Percentiles rank a stretch among this genome's conserved stretches.
Evolutionary conservation across 1,140 invertebrate species (phyloP).

Genomic region (Meloidogyne hapla): DNA sequence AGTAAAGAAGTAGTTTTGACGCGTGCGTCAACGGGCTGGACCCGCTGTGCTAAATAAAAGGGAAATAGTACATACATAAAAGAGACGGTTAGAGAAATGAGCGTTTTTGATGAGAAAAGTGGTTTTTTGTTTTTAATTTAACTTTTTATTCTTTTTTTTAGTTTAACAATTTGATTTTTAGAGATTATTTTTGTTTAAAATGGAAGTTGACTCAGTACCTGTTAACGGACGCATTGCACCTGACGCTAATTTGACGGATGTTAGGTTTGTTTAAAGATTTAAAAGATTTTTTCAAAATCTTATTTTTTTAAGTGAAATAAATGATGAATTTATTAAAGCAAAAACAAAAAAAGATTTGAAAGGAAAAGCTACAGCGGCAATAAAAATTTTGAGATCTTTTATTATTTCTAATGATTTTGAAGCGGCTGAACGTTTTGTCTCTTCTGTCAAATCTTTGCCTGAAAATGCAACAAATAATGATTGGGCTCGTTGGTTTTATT

Average conservation of each 20-base stretch:
- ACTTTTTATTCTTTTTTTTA: no score
- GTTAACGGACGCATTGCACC: background rate
- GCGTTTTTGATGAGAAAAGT: background rate
- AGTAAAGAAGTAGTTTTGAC: no score
- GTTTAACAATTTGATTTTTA: background rate
- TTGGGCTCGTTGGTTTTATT: slow-evolving; percentile 94
- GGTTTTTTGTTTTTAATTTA: no score
- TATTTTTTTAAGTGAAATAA: slow-evolving; percentile 5
- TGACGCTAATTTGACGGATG: background rate
- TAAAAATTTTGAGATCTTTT: slow-evolving; percentile 15
- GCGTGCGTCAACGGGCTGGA: no score
- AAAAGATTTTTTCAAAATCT: background rate
- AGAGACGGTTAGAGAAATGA: background rate
- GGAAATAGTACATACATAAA: background rate
- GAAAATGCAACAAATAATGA: slow-evolving; percentile 95
- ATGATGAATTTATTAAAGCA: slow-evolving; percentile 13
- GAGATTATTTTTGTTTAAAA: background rate
- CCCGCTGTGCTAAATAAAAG: no score
- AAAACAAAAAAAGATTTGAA: slow-evolving; percentile 22
- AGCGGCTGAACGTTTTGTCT: slow-evolving; percentile 73
- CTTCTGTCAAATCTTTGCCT: slow-evolving; percentile 74
- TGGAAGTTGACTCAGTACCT: background rate
- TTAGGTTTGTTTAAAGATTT: background rate
- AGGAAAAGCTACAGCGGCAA: background rate
- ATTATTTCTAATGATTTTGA: slow-evolving; percentile 9